Percentiles rank a stretch among this genome's conserved stretches.
phyloP scores from a whole-genome alignment of 2,113 vertebrate genomes.

The Pterocles gutturalis region DNA sequence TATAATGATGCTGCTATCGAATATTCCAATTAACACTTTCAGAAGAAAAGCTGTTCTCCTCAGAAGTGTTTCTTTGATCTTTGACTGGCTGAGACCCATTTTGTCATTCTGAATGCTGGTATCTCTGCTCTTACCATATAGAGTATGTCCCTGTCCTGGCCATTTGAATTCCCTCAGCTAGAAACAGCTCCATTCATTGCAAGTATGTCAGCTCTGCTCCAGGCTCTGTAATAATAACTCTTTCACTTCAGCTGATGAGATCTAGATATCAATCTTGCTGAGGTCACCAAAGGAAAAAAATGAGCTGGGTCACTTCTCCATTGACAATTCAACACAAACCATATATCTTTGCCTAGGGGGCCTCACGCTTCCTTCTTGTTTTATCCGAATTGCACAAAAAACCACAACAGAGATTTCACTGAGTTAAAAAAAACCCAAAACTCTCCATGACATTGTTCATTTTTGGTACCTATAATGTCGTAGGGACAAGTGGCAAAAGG shows the following conservation, averaged over 20 bases:
- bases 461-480: not conserved
- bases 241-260: constrained; percentile 68
- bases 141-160: not conserved
- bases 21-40: not conserved
- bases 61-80: not conserved
- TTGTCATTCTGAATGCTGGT: not conserved
- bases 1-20: not conserved
- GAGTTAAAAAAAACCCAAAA: not conserved
- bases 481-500: not conserved
- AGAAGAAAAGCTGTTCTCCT: not conserved
- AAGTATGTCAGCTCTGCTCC: constrained; percentile 36
- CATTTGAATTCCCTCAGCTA: constrained; percentile 35
- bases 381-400: not conserved
- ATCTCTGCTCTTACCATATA: not conserved
- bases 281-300: constrained; percentile 59
- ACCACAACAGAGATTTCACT: not conserved
- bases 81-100: not conserved
- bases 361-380: not conserved
- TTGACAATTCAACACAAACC: constrained; percentile 35
- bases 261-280: constrained; percentile 65
- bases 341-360: not conserved
- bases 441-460: not conserved
- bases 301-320: constrained; percentile 38
- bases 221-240: constrained; percentile 64
- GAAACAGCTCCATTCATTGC: constrained; percentile 45